These are phyloP conservation scores for Papilio dardanus DNA, from an alignment of 1,140 invertebrate species.

Conservation along the genomic window DNA sequence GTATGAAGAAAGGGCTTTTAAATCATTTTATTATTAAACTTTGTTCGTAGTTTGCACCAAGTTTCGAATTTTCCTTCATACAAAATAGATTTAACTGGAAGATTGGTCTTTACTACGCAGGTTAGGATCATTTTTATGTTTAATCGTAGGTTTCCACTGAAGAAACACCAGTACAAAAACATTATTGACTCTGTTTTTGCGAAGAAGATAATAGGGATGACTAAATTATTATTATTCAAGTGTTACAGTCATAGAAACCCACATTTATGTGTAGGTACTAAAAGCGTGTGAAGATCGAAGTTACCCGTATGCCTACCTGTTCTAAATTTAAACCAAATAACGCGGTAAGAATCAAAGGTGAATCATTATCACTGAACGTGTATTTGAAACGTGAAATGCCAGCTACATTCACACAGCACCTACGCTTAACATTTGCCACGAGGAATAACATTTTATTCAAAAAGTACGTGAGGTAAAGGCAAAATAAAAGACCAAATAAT, in stretches of 20 bases:
- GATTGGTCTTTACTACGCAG: too few species aligned
- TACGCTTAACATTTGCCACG: slow-evolving; percentile 7
- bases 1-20: neutral
- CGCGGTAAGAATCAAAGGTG: neutral
- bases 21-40: neutral
- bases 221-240: too few species aligned
- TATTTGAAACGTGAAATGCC: slow-evolving; percentile 9
- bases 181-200: too few species aligned
- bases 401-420: neutral
- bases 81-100: too few species aligned
- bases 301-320: neutral
- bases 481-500: neutral
- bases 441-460: neutral
- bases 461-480: neutral
- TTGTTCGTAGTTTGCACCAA: too few species aligned
- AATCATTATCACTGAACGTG: neutral
- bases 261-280: too few species aligned
- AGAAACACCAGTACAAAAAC: too few species aligned
- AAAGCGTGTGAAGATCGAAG: neutral
- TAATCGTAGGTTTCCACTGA: too few species aligned
- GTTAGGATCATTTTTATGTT: too few species aligned
- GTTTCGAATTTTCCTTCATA: too few species aligned
- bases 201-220: too few species aligned
- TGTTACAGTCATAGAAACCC: too few species aligned
- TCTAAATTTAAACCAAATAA: slow-evolving; percentile 20